Base-by-base conservation (phyloP, 1,140 invertebrate genomes). In the Adelges cooleyi region DNA sequence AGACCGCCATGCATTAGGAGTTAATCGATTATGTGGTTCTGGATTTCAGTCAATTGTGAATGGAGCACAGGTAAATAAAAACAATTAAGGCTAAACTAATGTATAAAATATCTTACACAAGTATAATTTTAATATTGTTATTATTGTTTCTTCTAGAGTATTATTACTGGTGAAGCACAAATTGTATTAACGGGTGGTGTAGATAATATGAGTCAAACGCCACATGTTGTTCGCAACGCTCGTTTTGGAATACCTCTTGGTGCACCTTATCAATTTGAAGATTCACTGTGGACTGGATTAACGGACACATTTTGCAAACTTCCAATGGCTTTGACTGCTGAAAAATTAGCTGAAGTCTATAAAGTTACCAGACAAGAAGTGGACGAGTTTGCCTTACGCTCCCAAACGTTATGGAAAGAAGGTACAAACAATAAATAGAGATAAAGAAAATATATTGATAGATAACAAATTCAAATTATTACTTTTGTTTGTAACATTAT, bases 251-350 rank as follows among this genome's bases (percentile, higher is more conserved):
- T 90, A 13, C 80, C 81, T 9, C 77, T 99, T 2, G 95, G 95
- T 0, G 75, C 78, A 42, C 84, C 84, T 65, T 81, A 87, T 66
- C 78, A 88, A 69, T 81, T 98, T 66, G 94, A 98, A 78, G 95
- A 98, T 78, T 80, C 83, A 0, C 75, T 99, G 9, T 98, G 95
- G 95, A 77, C 84, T n/a, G 89, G 90, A 2, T 79, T 99, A 0
- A 86, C 86, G 0, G 96, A 99, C 74, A 81, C 82, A 0, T 86
- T 95, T 73, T 92, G 90, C 73, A 89, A 92, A 70, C 80, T 92
- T 18, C 89, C 94, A 0, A 99, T 99, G 96, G 96, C 90, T 8
- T 76, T 95, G 67, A 99, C 96, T 2, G 96, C 96, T 10, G 96
- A 99, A 78, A 99, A 98, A 75, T 79, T 99, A 33, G 95, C 92